These are phyloP conservation scores for Microctenopoma lineatum DNA, from an alignment of 2,797 vertebrate species.

Conservation along the genomic window DNA sequence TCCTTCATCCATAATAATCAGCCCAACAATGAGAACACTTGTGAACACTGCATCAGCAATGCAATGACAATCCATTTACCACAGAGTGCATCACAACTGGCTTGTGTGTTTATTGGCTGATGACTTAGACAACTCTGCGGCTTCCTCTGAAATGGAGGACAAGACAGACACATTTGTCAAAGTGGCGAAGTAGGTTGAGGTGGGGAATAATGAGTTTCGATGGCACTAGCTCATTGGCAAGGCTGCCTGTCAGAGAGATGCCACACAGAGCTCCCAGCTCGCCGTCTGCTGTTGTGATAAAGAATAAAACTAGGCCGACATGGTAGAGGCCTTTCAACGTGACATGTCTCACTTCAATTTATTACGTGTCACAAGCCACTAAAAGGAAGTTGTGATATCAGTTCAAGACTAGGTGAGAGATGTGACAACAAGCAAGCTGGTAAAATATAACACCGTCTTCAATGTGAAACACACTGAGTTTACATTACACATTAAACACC, in stretches of 20 bases:
- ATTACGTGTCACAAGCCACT: slow-evolving; percentile 55
- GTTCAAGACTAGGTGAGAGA: slow-evolving; percentile 49
- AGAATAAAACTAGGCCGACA: slow-evolving; percentile 52
- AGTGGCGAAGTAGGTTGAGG: slow-evolving; percentile 60
- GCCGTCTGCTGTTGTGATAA: slow-evolving; percentile 61
- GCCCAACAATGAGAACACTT: not conserved
- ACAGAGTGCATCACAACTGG: slow-evolving; percentile 17
- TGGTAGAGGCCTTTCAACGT: slow-evolving; percentile 49
- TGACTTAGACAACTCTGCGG: slow-evolving; percentile 43
- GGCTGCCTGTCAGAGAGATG: slow-evolving; percentile 52
- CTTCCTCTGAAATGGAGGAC: slow-evolving; percentile 40
- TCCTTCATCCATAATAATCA: not conserved
- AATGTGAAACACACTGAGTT: slow-evolving; percentile 20
- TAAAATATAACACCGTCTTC: slow-evolving; percentile 51
- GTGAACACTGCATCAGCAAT: slow-evolving; percentile 22
- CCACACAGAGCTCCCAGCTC: slow-evolving; percentile 53
- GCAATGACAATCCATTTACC: slow-evolving; percentile 21
- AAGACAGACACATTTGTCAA: slow-evolving; percentile 61
- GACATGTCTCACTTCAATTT: slow-evolving; percentile 64
- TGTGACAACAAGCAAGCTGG: slow-evolving; percentile 50
- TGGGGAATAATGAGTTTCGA: slow-evolving; percentile 48
- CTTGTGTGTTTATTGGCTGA: slow-evolving; percentile 43
- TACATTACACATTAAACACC: slow-evolving; percentile 12
- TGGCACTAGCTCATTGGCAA: slow-evolving; percentile 59
- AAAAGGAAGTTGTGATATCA: slow-evolving; percentile 61